Evolutionary conservation across 92 coral and sea anemone species (phyloP).

Genomic region (Palythoa grandiflora): DNA sequence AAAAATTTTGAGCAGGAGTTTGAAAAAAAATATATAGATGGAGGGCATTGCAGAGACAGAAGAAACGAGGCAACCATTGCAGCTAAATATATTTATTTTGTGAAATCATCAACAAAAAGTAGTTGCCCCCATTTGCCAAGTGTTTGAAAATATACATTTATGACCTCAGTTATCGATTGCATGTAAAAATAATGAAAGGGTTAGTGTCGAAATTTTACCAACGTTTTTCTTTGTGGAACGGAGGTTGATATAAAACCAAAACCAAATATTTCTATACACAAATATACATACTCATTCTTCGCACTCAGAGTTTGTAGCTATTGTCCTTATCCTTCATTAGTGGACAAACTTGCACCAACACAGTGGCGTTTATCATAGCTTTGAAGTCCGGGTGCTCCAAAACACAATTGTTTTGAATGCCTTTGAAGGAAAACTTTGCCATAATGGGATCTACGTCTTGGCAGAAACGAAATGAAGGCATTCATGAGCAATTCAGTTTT

Average conservation of each 20-base stretch:
- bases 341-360: slow-evolving; percentile 49
- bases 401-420: slow-evolving; percentile 26
- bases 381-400: slow-evolving; percentile 44
- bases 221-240: no score
- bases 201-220: not conserved
- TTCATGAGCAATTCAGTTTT: slow-evolving; percentile 21
- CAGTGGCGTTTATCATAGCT: slow-evolving; percentile 45
- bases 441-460: slow-evolving; percentile 35
- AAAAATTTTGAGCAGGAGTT: not conserved
- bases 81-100: not conserved
- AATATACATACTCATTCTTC: no score
- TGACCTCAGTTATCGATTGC: no score
- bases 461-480: slow-evolving; percentile 52
- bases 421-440: slow-evolving; percentile 21
- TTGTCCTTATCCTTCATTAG: slow-evolving; percentile 45
- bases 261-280: no score
- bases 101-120: not conserved
- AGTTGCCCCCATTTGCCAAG: not conserved
- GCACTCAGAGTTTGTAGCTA: not conserved
- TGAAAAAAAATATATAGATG: not conserved
- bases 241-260: no score
- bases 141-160: not conserved
- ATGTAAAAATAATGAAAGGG: not conserved
- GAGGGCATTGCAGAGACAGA: not conserved
- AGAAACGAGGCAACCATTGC: not conserved